Evolutionary conservation across 2,113 vertebrate species (phyloP).

Genomic region (Rhipidura dahli): DNA sequence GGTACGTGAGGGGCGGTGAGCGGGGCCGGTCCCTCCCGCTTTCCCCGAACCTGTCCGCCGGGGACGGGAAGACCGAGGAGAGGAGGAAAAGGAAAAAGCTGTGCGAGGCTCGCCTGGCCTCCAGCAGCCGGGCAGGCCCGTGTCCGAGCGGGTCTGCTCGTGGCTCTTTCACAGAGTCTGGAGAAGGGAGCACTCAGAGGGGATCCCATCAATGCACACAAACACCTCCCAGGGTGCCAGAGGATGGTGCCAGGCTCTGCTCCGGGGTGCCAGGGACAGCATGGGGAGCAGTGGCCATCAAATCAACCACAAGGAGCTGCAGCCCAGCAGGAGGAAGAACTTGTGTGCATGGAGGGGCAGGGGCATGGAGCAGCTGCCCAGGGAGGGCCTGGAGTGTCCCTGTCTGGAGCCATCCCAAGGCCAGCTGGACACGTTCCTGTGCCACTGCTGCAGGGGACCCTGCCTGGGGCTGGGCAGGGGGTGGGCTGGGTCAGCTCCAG

Average conservation of each 20-base stretch:
- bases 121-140: not conserved
- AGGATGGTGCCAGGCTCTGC: not conserved
- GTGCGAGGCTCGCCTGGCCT: not conserved
- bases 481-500: not conserved
- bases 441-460: not conserved
- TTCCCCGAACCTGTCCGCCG: not conserved
- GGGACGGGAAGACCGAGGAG: not conserved
- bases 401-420: not conserved
- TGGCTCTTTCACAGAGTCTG: not conserved
- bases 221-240: not conserved
- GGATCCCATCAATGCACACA: fast-evolving
- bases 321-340: not conserved
- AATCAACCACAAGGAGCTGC: fast-evolving
- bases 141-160: not conserved
- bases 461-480: not conserved
- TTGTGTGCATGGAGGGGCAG: not conserved
- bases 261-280: not conserved
- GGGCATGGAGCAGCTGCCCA: not conserved
- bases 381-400: not conserved
- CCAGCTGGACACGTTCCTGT: not conserved
- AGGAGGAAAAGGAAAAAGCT: too few relatives aligned
- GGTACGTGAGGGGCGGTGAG: not conserved
- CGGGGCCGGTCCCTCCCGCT: not conserved
- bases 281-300: not conserved
- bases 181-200: fast-evolving